phyloP scores from a whole-genome alignment of 2,113 vertebrate genomes.

The Butorides virescens region DNA sequence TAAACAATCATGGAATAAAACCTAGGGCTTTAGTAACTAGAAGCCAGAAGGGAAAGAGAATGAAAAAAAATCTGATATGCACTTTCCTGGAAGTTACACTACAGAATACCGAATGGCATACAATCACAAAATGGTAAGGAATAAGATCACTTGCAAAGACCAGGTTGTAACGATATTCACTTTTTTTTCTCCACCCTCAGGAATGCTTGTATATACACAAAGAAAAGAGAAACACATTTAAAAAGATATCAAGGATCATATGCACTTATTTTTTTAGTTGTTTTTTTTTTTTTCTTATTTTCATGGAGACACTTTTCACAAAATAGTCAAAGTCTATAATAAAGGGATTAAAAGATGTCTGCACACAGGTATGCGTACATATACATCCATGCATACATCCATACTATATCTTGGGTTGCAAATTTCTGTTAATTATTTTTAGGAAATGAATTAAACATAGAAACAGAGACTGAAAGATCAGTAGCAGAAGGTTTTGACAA shows the following conservation, averaged over 20 bases:
- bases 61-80: not conserved
- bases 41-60: not conserved
- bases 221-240: not conserved
- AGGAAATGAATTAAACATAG: conserved; percentile 26
- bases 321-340: conserved; percentile 11
- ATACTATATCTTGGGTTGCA: not conserved
- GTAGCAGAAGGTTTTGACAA: conserved; percentile 42
- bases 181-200: not conserved
- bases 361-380: not conserved
- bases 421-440: conserved; percentile 42
- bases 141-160: not conserved
- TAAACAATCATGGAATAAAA: conserved; percentile 26
- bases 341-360: not conserved
- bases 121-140: not conserved
- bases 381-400: not conserved
- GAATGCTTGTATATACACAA: not conserved
- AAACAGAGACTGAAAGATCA: conserved; percentile 19
- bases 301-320: not conserved
- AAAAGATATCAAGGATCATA: not conserved
- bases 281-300: conserved; percentile 21
- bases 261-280: conserved; percentile 5
- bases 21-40: not conserved
- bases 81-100: not conserved
- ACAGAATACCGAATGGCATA: not conserved
- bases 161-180: not conserved